Evolutionary conservation across 1,140 invertebrate genomes (phyloP), one percentile per base, ranked within the genome.

Genomic region (Apis laboriosa): DNA sequence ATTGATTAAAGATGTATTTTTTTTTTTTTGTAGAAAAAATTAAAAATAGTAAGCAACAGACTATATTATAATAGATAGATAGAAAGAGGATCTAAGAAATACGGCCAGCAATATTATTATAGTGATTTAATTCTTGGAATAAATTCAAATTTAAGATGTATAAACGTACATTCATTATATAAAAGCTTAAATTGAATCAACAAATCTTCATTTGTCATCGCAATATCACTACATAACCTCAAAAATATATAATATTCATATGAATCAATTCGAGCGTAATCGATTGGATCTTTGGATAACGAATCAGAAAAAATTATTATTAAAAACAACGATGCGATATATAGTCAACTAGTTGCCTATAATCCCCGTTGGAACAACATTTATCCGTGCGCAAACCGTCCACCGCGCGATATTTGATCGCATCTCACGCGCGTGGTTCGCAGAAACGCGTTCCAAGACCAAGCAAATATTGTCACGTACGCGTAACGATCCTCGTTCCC

Each of bases 381-480:
- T 56, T 21, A 51, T 13, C 17, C 64, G 5, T 8, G 51, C 12
- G 53, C 8, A 49, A 55, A 68, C 34, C 34, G 56, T 34, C 15
- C 21, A 68, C 17, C 17, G 58, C 21, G 74, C 68, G 72, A 51
- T 77, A 86, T 87, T 67, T 61, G 71, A 87, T 86, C 63, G 61
- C 21, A 55, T 75, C 60, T 72, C 56, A 43, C 34, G 60, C 66
- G 86, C 76, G 34, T 58, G 58, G 15, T 58, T 58, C 58, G 64
- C 49, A 78, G 80, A 73, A 87, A 60, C 55, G 51, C 56, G 51
- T 72, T 72, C 58, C 64, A 34, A 49, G 72, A 75, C 43, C 63
- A 78, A 61, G 70, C 61, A 68, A 77, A 85, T 60, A 86, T 84
- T 80, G 68, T 86, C 76, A 67, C 72, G 85, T 74, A 79, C 64